A percentile compares a stretch with the other conserved stretches of the same genome.
phyloP scores from a whole-genome alignment of 35 echinoderm and acorn worm species.

The Apostichopus californicus region DNA sequence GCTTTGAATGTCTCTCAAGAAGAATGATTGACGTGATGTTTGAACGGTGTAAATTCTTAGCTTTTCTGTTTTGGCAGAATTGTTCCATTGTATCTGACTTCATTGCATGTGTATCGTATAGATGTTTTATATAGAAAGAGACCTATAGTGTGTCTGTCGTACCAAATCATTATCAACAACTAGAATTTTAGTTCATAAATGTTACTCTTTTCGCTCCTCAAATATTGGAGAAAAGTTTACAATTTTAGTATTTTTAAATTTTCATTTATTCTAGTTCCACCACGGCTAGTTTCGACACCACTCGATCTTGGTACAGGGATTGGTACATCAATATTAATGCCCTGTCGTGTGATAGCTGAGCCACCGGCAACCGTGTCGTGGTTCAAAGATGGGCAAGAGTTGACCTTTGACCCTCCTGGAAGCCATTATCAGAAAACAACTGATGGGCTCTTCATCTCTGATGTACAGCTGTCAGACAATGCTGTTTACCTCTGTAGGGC shows the following conservation, averaged over 20 bases:
- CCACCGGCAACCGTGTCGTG: slow-evolving; percentile 73
- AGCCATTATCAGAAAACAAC: slow-evolving; percentile 69
- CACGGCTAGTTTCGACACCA: slow-evolving; percentile 64
- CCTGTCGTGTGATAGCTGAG: slow-evolving; percentile 80
- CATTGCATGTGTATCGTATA: too few species aligned
- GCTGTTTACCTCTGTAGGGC: slow-evolving; percentile 72
- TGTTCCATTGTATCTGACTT: too few species aligned
- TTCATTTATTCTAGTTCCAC: slow-evolving; percentile 71
- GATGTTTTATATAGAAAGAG: too few species aligned
- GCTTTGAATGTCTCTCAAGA: too few species aligned
- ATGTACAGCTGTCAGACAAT: slow-evolving; percentile 54
- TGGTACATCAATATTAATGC: slow-evolving; percentile 56
- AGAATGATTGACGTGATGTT: too few species aligned
- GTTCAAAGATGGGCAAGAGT: slow-evolving; percentile 71
- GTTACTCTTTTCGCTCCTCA: too few species aligned
- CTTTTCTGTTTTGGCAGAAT: too few species aligned
- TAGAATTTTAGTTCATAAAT: too few species aligned
- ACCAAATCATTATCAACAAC: too few species aligned
- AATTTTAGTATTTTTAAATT: background rate
- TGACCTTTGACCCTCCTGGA: slow-evolving; percentile 55
- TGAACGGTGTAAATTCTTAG: too few species aligned
- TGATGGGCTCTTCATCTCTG: slow-evolving; percentile 65
- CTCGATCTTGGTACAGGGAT: slow-evolving; percentile 50
- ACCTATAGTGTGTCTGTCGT: too few species aligned
- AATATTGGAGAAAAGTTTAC: too few species aligned